Evolutionary conservation across 2,797 vertebrate genomes (phyloP).

Genomic region (Alfaro cultratus): DNA sequence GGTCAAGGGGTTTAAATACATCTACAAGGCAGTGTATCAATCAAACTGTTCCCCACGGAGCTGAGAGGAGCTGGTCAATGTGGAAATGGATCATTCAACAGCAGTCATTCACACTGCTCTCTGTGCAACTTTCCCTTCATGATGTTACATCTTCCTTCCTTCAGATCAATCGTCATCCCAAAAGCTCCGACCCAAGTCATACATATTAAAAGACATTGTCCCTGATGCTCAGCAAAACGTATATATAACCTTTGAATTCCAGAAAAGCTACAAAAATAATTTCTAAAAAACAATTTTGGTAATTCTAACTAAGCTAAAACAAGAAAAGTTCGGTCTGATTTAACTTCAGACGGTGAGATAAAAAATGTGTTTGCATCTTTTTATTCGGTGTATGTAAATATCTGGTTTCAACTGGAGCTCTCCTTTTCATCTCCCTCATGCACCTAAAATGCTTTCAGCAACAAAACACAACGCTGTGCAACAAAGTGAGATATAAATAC

Average conservation of each 20-base stretch:
- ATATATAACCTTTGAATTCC: no score
- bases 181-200: background rate
- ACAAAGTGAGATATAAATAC: conserved; percentile 1
- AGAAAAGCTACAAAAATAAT: no score
- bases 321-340: no score
- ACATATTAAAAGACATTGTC: no score
- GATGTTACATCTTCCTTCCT: background rate
- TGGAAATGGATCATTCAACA: background rate
- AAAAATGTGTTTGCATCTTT: no score
- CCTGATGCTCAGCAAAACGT: no score
- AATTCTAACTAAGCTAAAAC: no score
- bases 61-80: background rate
- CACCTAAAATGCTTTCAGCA: background rate
- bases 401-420: background rate
- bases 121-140: background rate
- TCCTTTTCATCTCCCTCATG: background rate
- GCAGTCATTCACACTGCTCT: background rate
- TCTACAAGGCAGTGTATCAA: background rate
- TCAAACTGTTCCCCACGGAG: background rate
- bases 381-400: no score
- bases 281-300: no score
- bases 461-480: background rate
- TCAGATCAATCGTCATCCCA: background rate
- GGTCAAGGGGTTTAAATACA: background rate
- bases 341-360: no score